phyloP scores from a whole-genome alignment of 2,888 invertebrate species.

The Pherbina coryleti region DNA sequence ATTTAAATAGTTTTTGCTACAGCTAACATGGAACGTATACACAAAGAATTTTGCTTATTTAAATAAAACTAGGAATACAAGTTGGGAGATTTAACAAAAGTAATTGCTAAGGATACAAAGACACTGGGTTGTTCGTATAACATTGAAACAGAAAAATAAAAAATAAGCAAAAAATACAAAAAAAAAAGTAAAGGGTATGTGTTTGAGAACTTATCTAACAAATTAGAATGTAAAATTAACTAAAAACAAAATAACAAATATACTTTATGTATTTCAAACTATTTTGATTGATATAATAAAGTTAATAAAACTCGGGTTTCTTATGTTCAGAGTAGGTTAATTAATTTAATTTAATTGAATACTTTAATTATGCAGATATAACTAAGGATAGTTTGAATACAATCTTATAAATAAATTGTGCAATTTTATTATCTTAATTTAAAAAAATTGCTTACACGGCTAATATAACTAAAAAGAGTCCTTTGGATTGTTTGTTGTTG shows the following conservation, averaged over 20 bases:
- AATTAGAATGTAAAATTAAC: slow-evolving; percentile 4
- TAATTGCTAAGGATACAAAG: neutral
- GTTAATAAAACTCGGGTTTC: slow-evolving; percentile 29
- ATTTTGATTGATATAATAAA: slow-evolving; percentile 19
- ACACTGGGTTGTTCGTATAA: neutral
- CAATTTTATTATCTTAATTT: slow-evolving; percentile 34
- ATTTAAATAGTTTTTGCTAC: slow-evolving; percentile 27
- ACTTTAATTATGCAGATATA: slow-evolving; percentile 40
- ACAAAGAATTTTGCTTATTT: slow-evolving; percentile 27
- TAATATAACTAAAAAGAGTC: slow-evolving; percentile 59
- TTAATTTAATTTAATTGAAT: slow-evolving; percentile 40
- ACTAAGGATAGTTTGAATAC: neutral
- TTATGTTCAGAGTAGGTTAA: slow-evolving; percentile 17
- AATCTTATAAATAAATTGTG: slow-evolving; percentile 18
- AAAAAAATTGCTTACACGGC: slow-evolving; percentile 5
- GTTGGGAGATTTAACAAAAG: neutral
- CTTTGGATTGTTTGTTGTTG: slow-evolving; percentile 64
- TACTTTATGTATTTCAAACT: slow-evolving; percentile 37
- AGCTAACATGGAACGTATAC: slow-evolving; percentile 38
- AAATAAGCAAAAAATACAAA: neutral
- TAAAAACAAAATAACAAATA: slow-evolving; percentile 25
- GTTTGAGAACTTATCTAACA: neutral
- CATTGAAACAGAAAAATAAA: neutral
- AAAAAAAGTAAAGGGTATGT: neutral
- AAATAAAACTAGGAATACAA: slow-evolving; percentile 20